Conservation (phyloP, 2,113 vertebrate species). For the Platichthys flesus region DNA sequence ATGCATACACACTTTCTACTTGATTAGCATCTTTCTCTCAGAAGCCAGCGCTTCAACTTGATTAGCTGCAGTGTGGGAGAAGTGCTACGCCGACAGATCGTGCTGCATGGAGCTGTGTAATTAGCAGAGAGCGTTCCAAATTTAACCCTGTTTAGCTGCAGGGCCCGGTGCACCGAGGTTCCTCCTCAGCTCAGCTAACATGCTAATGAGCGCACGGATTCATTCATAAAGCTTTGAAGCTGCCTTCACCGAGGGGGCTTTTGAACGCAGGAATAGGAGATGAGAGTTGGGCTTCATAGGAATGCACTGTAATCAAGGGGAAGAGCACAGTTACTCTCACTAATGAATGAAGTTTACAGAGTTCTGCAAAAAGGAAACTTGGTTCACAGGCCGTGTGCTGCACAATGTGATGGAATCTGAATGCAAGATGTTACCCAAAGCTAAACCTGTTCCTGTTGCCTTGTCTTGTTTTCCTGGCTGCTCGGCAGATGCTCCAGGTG, state of each 20-base stretch:
- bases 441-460: constrained; percentile 15
- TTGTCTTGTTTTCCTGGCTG: constrained; percentile 28
- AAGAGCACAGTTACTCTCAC: constrained; percentile 37
- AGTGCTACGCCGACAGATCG: constrained; percentile 51
- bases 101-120: constrained; percentile 58
- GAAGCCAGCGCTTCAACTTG: constrained; percentile 49
- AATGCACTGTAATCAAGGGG: constrained; percentile 52
- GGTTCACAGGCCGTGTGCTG: constrained; percentile 21
- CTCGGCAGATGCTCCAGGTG: constrained; percentile 62
- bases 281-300: constrained; percentile 48
- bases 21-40: constrained; percentile 58
- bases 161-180: constrained; percentile 51
- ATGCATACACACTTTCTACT: constrained; percentile 54
- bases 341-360: constrained; percentile 67
- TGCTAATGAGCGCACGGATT: constrained; percentile 71
- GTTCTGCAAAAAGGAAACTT: constrained; percentile 43
- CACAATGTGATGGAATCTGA: constrained; percentile 16
- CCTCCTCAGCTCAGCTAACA: constrained; percentile 62
- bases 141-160: constrained; percentile 66
- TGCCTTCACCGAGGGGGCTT: constrained; percentile 51
- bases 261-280: constrained; percentile 56
- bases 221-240: constrained; percentile 78
- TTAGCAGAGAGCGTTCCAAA: constrained; percentile 72
- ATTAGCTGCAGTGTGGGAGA: constrained; percentile 61
- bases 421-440: constrained; percentile 8